Percentiles rank a stretch among this genome's conserved stretches.
phyloP scores from a whole-genome alignment of 2,797 vertebrate species.

The Amblyraja radiata region DNA sequence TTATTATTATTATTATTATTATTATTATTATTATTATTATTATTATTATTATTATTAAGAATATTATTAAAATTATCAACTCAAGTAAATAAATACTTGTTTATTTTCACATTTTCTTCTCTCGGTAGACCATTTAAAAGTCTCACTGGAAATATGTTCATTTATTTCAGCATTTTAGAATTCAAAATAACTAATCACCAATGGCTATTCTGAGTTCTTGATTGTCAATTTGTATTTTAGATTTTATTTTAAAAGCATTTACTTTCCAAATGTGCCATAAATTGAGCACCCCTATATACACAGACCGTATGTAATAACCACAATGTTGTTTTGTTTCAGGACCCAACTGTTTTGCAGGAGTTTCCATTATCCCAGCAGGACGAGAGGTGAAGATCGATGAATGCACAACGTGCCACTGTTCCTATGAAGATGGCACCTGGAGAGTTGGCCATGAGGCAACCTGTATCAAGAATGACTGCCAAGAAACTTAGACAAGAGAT shows the following conservation, averaged over 20 bases:
- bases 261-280: neutral
- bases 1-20: too few species aligned
- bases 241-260: neutral
- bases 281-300: neutral
- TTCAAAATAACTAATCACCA: too few species aligned
- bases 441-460: conserved; percentile 90
- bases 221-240: neutral
- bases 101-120: neutral
- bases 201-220: neutral
- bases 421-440: conserved; percentile 95
- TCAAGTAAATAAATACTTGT: neutral
- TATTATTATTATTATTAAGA: neutral
- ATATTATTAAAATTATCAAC: neutral
- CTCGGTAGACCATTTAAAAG: neutral
- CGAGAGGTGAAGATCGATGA: conserved; percentile 93
- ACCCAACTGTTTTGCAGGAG: conserved; percentile 95
- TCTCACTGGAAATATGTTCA: neutral
- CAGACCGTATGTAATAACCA: neutral
- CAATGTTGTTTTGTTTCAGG: conserved; percentile 57
- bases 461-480: conserved; percentile 94
- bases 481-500: conserved; percentile 67
- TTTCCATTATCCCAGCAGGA: conserved; percentile 86
- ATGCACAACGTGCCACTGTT: conserved; percentile 97
- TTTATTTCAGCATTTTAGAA: neutral
- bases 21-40: neutral